Evolutionary conservation across 2,888 invertebrate species (phyloP), one percentile per base, ranked within the genome.

Genomic region (Teleogryllus oceanicus): DNA sequence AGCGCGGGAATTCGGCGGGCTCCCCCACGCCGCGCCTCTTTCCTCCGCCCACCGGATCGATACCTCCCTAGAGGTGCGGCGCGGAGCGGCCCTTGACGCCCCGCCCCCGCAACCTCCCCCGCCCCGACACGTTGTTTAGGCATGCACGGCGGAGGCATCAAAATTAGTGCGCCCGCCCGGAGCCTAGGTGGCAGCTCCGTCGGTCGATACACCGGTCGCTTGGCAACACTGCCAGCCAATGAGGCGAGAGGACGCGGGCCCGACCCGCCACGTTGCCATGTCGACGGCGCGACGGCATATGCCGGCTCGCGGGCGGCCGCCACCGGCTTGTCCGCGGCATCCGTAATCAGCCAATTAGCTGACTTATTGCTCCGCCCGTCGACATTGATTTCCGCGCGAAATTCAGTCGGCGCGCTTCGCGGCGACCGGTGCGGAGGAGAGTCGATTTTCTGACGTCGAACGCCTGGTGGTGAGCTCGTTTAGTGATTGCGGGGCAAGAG

Each of bases 341-440:
- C 77, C 77, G 49, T 77, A 77, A 77, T 77, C 21, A 77, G 77
- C 77, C 49, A 77, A 49, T 77, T 77, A 77, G 49, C n/a, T 49
- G 77, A 77, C 77, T 77, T 77, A 50, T 77, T 77, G 77, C 77
- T 62, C 16, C 13, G 0, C 62, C 16, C 37, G 37, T 16, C 13
- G 62, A 16, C 62, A n/a, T 62, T 62, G 62, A 62, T 62, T 11
- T 62, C 16, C 62, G 62, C 62, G 62, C 62, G 11, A 62, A 18
- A 62, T 62, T 62, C n/a, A 37, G 37, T 37, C 37, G 37, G 8
- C 37, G 37, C 24, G 24, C 24, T 24, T 24, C 37, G 37, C 37
- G 37, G 37, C 13, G 62, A 62, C 12, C 62, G 16, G 13, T 62
- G 62, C n/a, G 62, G 62, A 11, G 11, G 16, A 13, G 16, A 18